Percentiles rank a stretch among this genome's conserved stretches.
phyloP scores from a whole-genome alignment of 2,888 invertebrate species.

The Colostygia pectinataria region DNA sequence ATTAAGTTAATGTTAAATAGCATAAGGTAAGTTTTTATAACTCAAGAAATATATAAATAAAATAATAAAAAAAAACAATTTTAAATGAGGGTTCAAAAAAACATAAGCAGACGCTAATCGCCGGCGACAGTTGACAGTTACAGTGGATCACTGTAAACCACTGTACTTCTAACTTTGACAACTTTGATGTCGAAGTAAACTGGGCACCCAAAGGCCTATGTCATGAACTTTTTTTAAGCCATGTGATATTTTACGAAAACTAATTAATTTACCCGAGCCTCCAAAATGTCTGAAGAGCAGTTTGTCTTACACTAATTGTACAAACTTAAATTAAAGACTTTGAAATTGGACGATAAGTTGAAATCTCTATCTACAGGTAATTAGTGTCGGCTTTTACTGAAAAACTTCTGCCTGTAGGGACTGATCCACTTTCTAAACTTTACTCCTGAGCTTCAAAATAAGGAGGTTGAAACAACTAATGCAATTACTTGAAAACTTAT shows the following conservation, averaged over 20 bases:
- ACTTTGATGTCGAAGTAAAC: too few relatives aligned
- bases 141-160: too few relatives aligned
- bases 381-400: slow-evolving; percentile 45
- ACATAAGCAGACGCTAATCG: too few relatives aligned
- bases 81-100: too few relatives aligned
- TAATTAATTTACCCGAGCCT: neutral
- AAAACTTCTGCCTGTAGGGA: slow-evolving; percentile 49
- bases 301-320: slow-evolving; percentile 22
- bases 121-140: too few relatives aligned
- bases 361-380: slow-evolving; percentile 46
- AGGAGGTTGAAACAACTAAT: slow-evolving; percentile 54
- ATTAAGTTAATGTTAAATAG: too few relatives aligned
- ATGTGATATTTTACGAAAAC: neutral
- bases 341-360: slow-evolving; percentile 34
- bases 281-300: slow-evolving; percentile 13
- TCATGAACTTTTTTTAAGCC: too few relatives aligned
- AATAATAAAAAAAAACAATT: too few relatives aligned
- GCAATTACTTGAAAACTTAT: slow-evolving; percentile 46
- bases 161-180: too few relatives aligned
- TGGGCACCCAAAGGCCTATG: too few relatives aligned
- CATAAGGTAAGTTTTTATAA: too few relatives aligned
- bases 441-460: slow-evolving; percentile 58
- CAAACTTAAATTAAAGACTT: slow-evolving; percentile 32
- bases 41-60: too few relatives aligned
- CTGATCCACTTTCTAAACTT: slow-evolving; percentile 61